phyloP scores from a whole-genome alignment of 2,888 invertebrate genomes.

The Tanypteryx hageni region DNA sequence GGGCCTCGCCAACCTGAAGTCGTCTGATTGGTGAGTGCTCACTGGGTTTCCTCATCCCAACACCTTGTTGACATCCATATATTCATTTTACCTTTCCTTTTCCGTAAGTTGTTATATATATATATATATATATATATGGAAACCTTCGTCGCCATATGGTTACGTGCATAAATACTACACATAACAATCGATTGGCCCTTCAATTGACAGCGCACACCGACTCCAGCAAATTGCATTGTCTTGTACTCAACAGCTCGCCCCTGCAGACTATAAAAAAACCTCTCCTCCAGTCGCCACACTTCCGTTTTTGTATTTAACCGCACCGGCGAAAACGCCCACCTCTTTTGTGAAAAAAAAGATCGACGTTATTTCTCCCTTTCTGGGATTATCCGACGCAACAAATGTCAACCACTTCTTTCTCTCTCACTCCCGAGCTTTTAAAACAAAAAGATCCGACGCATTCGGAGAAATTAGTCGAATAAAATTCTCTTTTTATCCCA shows the following conservation, averaged over 20 bases:
- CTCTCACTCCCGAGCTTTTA: too few species aligned
- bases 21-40: too few species aligned
- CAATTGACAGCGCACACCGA: background rate
- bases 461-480: background rate
- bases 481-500: background rate
- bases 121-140: too few species aligned
- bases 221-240: slow-evolving; percentile 24
- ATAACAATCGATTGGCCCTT: background rate
- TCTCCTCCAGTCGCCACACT: background rate
- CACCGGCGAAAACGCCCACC: background rate
- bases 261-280: background rate
- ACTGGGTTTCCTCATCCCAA: too few species aligned
- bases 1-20: too few species aligned
- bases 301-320: background rate
- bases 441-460: background rate
- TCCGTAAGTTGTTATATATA: too few species aligned
- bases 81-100: too few species aligned
- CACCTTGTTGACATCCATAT: too few species aligned
- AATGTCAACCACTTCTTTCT: background rate
- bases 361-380: background rate
- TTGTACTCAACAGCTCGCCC: background rate
- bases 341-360: background rate
- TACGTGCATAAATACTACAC: background rate
- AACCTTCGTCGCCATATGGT: background rate
- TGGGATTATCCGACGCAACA: background rate